Evolutionary conservation across 2,888 invertebrate genomes (phyloP).

Genomic region (Monoplex corrugatus): DNA sequence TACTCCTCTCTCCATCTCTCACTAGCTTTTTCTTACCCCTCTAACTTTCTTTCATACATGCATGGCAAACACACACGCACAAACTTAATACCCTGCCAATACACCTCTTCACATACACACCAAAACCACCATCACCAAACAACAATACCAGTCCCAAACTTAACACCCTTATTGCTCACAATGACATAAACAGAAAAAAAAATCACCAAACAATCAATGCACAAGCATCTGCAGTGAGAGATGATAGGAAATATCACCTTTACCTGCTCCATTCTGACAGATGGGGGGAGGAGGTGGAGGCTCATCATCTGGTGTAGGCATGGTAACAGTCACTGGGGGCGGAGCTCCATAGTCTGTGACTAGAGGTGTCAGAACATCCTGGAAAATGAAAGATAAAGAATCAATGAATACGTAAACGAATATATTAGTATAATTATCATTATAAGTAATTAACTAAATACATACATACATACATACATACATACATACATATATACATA

Average conservation of each 20-base stretch:
- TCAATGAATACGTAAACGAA: too few species aligned
- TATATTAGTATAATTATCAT: too few species aligned
- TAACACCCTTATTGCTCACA: background rate
- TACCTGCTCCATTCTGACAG: conserved; percentile 68
- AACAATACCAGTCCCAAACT: background rate
- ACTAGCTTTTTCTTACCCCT: too few species aligned
- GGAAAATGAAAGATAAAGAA: background rate
- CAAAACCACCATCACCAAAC: background rate
- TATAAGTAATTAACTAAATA: too few species aligned
- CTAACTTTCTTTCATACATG: too few species aligned
- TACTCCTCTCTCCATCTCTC: too few species aligned
- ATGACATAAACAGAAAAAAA: background rate
- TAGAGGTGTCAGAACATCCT: conserved; percentile 65
- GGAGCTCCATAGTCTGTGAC: conserved; percentile 73
- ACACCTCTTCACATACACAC: too few species aligned
- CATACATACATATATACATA: background rate
- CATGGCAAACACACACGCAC: too few species aligned
- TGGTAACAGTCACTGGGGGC: conserved; percentile 76
- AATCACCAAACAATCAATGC: too few species aligned
- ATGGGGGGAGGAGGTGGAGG: conserved; percentile 64
- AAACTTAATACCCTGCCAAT: too few species aligned
- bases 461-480: too few species aligned
- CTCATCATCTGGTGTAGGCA: conserved; percentile 74
- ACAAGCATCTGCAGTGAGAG: too few species aligned
- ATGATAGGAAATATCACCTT: background rate